Evolutionary conservation across 2,113 vertebrate species (phyloP).

Genomic region (Leiothrix lutea): DNA sequence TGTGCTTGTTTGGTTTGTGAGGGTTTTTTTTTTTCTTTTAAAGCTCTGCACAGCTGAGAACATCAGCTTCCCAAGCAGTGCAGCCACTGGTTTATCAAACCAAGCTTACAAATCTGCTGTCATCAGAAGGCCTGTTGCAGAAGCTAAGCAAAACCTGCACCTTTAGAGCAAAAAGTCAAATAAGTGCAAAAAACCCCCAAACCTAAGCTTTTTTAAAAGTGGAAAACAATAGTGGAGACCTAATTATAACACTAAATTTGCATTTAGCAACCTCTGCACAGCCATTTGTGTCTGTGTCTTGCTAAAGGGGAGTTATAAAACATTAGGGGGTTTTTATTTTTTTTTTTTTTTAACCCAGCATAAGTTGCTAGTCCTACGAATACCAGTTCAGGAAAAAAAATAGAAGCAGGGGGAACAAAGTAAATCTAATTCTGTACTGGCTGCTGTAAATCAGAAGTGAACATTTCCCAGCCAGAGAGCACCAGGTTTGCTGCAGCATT

Average conservation of each 20-base stretch:
- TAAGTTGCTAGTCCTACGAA: neutral
- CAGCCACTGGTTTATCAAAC: rapidly evolving
- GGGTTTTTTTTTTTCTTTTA: neutral
- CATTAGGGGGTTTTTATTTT: neutral
- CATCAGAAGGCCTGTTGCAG: neutral
- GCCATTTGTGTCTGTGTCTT: neutral
- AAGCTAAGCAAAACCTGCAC: neutral
- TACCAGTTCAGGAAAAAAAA: neutral
- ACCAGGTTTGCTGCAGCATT: neutral
- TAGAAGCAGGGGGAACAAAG: neutral
- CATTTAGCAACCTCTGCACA: constrained; percentile 38
- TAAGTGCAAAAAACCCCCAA: neutral
- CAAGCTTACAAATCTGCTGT: neutral
- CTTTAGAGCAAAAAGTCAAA: neutral
- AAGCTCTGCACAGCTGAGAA: neutral
- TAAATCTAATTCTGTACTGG: neutral
- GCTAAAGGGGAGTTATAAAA: neutral
- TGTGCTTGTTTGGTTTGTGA: neutral
- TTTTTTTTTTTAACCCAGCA: neutral
- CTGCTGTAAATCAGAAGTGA: neutral
- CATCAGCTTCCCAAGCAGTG: neutral
- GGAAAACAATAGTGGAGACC: neutral
- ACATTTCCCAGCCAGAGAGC: neutral
- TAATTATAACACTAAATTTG: constrained; percentile 53
- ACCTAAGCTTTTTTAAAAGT: neutral